Evolutionary conservation across 2,113 vertebrate genomes (phyloP).

Genomic region (Tenrec ecaudatus): DNA sequence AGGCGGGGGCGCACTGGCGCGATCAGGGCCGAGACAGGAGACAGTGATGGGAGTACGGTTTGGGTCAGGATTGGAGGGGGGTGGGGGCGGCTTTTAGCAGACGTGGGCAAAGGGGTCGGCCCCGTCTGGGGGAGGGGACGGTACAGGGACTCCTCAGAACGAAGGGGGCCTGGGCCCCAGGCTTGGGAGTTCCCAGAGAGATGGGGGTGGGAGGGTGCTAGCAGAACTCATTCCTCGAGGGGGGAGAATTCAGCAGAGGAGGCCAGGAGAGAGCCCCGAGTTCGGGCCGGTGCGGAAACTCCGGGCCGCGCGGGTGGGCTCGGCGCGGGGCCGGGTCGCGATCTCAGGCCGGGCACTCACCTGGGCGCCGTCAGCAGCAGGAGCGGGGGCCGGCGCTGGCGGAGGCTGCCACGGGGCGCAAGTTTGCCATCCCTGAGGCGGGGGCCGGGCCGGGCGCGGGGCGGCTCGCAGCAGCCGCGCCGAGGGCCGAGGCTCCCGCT

Average conservation of each 20-base stretch:
- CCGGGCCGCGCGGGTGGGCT: slow-evolving; percentile 34
- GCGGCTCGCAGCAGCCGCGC: slow-evolving; percentile 68
- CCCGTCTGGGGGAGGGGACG: neutral
- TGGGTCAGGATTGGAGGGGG: slow-evolving; percentile 37
- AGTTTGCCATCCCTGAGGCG: slow-evolving; percentile 82
- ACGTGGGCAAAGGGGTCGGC: neutral
- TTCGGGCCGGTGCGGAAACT: slow-evolving; percentile 69
- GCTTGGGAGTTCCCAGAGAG: slow-evolving; percentile 66
- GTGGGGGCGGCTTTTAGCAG: slow-evolving; percentile 30
- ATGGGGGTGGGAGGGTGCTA: slow-evolving; percentile 35
- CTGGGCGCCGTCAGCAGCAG: slow-evolving; percentile 84
- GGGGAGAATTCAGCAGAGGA: slow-evolving; percentile 59
- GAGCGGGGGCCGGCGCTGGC: slow-evolving; percentile 78
- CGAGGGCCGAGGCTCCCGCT: slow-evolving; percentile 71
- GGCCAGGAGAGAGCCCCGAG: slow-evolving; percentile 43
- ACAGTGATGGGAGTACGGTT: slow-evolving; percentile 19
- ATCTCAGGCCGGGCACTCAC: slow-evolving; percentile 74
- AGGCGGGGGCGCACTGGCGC: slow-evolving; percentile 42
- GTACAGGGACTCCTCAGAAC: slow-evolving; percentile 28
- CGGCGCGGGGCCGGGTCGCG: neutral
- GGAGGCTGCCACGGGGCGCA: slow-evolving; percentile 77
- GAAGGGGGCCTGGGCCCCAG: slow-evolving; percentile 50
- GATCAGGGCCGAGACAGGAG: slow-evolving; percentile 46
- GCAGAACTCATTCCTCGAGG: slow-evolving; percentile 61
- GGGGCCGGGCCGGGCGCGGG: slow-evolving; percentile 72